Evolutionary conservation across 1,140 invertebrate species (phyloP).

Genomic region (Halotydeus destructor): DNA sequence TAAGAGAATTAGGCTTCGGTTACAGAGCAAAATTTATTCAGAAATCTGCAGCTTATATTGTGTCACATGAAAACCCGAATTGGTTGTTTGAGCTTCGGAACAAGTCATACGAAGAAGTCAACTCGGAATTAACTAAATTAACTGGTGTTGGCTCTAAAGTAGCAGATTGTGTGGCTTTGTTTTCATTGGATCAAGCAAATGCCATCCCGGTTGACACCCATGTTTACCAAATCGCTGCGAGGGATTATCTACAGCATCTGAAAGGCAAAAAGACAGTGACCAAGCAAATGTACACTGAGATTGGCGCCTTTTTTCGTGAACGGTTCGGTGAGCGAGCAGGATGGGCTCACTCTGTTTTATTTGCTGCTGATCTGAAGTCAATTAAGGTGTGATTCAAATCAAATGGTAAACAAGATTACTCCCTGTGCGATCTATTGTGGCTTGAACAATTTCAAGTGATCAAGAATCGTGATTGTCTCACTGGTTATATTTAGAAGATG

Average conservation of each 20-base stretch:
- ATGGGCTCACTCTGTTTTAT: slow-evolving; percentile 81
- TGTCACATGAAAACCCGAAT: slow-evolving; percentile 36
- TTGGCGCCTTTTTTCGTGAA: slow-evolving; percentile 50
- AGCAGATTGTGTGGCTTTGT: slow-evolving; percentile 93
- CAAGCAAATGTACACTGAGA: slow-evolving; percentile 57
- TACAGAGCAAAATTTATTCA: slow-evolving; percentile 72
- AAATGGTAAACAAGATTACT: no score
- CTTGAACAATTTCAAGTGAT: no score
- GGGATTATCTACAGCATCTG: slow-evolving; percentile 59
- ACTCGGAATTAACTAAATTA: slow-evolving; percentile 45
- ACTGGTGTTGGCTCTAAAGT: slow-evolving; percentile 58
- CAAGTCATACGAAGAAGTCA: slow-evolving; percentile 47
- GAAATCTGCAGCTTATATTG: slow-evolving; percentile 42
- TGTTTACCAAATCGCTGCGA: slow-evolving; percentile 69
- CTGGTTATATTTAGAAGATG: no score
- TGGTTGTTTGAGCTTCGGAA: slow-evolving; percentile 49
- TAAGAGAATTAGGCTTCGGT: slow-evolving; percentile 65
- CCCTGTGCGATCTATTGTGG: no score
- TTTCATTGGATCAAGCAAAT: slow-evolving; percentile 72
- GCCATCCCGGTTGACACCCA: slow-evolving; percentile 91
- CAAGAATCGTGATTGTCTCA: no score
- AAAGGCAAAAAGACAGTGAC: slow-evolving; percentile 54
- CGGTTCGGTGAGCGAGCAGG: slow-evolving; percentile 72
- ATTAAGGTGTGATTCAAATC: slow-evolving; percentile 25
- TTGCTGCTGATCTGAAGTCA: slow-evolving; percentile 48